Evolutionary conservation across 1,140 invertebrate genomes (phyloP), one percentile per base, ranked within the genome.

Genomic region (Lepidotrigona ventralis): DNA sequence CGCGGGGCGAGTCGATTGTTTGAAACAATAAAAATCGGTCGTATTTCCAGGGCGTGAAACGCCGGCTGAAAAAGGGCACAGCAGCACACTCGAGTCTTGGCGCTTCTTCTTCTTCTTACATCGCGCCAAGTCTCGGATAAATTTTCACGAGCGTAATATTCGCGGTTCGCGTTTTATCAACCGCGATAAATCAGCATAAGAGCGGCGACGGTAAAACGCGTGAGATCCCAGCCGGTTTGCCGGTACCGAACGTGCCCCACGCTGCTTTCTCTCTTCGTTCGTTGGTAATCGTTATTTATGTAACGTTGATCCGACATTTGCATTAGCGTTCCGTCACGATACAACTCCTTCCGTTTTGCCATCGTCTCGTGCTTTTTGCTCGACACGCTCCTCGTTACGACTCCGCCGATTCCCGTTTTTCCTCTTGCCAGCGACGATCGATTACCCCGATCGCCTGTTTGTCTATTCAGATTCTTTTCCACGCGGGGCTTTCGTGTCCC

Each of bases 161-260:
- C 56, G 77, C 85, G 85, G 66, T 26, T 46, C 79, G 71, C 66
- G 69, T 85, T 73, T 85, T 85, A 85, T 82, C 82, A 81, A 21
- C 29, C 39, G 33, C 85, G 81, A 90, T 91, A 90, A 88, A 91
- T 90, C 88, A 87, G 86, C 69, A 82, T 85, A 86, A 88, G 81
- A 87, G 79, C 82, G 17, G 23, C 60, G 46, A 26, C 33, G 51
- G 72, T 58, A 86, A 74, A 85, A 71, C 64, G 82, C 79, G 53
- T n/a, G 75, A 53, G 73, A 78, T 85, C 72, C 72, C 66, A 68
- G 68, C 54, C 58, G 51, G 33, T 71, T 86, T 85, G 64, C 29
- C 33, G n/a, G 12, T 46, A 54, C 54, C 71, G 56, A 33, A 80
- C 54, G 39, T 63, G 69, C n/a, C 39, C n/a, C 39, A 46, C 39